Conservation (phyloP, 2,797 vertebrate species). For the Tiaroga cobitis region DNA sequence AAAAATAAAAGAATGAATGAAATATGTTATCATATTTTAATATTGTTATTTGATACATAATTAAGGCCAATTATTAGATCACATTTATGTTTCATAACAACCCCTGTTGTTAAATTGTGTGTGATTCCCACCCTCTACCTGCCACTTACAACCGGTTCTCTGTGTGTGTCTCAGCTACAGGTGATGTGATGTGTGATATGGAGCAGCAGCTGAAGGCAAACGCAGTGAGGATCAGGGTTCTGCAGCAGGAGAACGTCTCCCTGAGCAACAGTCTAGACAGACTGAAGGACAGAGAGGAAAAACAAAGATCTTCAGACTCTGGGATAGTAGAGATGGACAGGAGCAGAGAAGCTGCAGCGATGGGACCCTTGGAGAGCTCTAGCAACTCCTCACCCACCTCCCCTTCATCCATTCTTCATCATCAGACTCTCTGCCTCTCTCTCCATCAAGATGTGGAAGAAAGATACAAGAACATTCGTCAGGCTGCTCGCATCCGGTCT, state of each 20-base stretch:
- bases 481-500: constrained; percentile 35
- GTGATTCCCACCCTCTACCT: not conserved
- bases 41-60: not conserved
- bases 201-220: constrained; percentile 89
- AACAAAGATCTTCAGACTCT: constrained; percentile 34
- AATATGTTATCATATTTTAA: not conserved
- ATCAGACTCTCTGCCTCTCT: constrained; percentile 68
- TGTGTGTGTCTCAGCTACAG: constrained; percentile 76
- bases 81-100: not conserved
- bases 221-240: constrained; percentile 79
- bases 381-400: constrained; percentile 10
- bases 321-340: constrained; percentile 37
- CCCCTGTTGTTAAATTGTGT: not conserved
- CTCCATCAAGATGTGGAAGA: constrained; percentile 30
- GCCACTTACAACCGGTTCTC: not conserved
- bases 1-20: not conserved
- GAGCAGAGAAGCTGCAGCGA: constrained; percentile 1
- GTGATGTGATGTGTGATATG: constrained; percentile 86
- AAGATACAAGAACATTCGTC: constrained; percentile 45
- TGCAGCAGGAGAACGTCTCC: constrained; percentile 85
- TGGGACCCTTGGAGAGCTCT: not conserved
- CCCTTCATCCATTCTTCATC: constrained; percentile 57
- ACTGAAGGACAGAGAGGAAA: constrained; percentile 70
- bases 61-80: not conserved
- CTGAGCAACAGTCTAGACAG: constrained; percentile 78